Evolutionary conservation across 1,140 invertebrate species (phyloP), one percentile per base, ranked within the genome.

Genomic region (Drosophila serrata): DNA sequence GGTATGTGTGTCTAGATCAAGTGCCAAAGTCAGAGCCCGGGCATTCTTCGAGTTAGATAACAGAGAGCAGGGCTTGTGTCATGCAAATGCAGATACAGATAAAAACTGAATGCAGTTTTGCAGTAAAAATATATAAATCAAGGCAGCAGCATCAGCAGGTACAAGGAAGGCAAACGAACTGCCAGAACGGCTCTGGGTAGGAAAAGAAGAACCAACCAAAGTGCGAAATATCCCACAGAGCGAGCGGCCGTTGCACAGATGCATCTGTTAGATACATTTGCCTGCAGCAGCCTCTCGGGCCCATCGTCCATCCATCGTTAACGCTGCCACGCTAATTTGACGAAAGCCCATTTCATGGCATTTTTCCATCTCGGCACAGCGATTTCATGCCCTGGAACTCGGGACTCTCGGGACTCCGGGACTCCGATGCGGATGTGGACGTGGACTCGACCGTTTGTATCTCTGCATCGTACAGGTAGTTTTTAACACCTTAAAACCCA

Each of bases 171-270:
- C 70, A 56, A 75, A 76, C 73, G 48, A 57, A 55, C 51, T 55
- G 51, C 61, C 33, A 37, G 63, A 74, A 64, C 62, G 64, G 81
- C 17, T 42, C 40, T 12, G 12, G 8, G 17, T 27, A 75, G 62
- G 48, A 56, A 43, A 75, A 69, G 56, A 56, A 43, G 74, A 49
- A n/a, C n/a, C n/a, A n/a, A 46, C 65, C 62, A 78, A 90, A 87
- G 84, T 87, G 84, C 84, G 84, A 87, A 87, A 87, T 87, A 87
- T 87, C 84, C 84, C 84, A 87, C 84, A 87, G 84, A 82, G 84
- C 80, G 31, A 37, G 19, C 19, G 33, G 51, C 19, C 49, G 39
- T 45, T 58, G 73, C 48, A 59, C 51, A 63, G 62, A 67, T 59
- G 51, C 49, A 64, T 70, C 65, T 72, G 46, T 74, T 68, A 79